phyloP scores from a whole-genome alignment of 2,888 invertebrate genomes.

The Danaus chrysippus region DNA sequence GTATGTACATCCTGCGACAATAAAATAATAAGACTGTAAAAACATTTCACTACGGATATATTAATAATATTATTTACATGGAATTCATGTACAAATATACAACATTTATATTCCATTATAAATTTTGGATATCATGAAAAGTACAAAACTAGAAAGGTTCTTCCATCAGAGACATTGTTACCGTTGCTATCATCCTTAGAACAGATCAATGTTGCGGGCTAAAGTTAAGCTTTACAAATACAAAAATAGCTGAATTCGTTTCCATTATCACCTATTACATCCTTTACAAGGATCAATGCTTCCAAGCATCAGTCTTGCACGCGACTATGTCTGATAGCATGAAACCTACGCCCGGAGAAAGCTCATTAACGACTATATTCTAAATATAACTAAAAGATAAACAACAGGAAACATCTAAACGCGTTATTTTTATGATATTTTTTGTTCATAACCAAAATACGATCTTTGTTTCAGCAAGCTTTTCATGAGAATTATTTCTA shows the following conservation, averaged over 20 bases:
- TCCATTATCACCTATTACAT: constrained; percentile 54
- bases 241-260: constrained; percentile 60
- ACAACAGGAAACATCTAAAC: neutral
- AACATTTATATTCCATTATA: constrained; percentile 39
- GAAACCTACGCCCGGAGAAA: constrained; percentile 25
- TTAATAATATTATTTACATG: constrained; percentile 38
- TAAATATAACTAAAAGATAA: neutral
- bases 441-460: no score
- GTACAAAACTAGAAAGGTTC: constrained; percentile 35
- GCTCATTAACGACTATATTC: constrained; percentile 16
- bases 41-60: constrained; percentile 32
- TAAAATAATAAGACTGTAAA: constrained; percentile 34
- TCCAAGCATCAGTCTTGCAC: constrained; percentile 70
- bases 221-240: constrained; percentile 41
- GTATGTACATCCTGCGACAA: constrained; percentile 58
- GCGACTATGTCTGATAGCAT: constrained; percentile 42
- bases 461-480: no score
- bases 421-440: no score
- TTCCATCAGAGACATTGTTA: constrained; percentile 17
- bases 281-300: constrained; percentile 66
- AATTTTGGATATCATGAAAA: constrained; percentile 28
- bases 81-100: constrained; percentile 51
- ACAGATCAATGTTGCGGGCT: constrained; percentile 27
- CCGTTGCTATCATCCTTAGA: constrained; percentile 17
- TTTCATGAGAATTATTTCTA: constrained; percentile 1